Evolutionary conservation across 2,797 vertebrate genomes (phyloP).

Genomic region (Tadarida brasiliensis): DNA sequence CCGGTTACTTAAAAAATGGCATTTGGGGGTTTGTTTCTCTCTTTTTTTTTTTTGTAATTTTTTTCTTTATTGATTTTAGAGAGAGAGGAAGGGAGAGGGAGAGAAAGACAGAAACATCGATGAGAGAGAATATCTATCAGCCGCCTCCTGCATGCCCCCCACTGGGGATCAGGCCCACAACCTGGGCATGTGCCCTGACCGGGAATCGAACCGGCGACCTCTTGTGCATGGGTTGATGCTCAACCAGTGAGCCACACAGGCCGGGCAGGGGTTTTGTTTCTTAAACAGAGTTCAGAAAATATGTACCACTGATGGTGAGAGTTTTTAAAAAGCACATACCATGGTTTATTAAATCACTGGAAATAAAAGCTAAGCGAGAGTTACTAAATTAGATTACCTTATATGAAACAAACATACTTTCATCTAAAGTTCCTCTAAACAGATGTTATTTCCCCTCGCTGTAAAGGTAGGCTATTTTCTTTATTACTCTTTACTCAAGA

Average conservation of each 20-base stretch:
- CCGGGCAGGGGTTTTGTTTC: neutral
- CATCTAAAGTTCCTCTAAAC: slow-evolving; percentile 63
- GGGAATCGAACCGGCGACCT: too few relatives aligned
- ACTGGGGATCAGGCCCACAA: too few relatives aligned
- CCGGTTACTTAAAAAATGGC: neutral
- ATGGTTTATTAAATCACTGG: slow-evolving; percentile 54
- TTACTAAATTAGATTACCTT: slow-evolving; percentile 37
- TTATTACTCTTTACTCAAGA: neutral
- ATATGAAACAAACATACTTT: slow-evolving; percentile 51
- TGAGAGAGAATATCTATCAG: too few relatives aligned
- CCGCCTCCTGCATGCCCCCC: too few relatives aligned
- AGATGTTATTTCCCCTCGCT: slow-evolving; percentile 47
- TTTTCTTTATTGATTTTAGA: too few relatives aligned
- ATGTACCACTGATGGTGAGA: neutral
- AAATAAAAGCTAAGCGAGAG: slow-evolving; percentile 60
- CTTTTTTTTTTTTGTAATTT: neutral
- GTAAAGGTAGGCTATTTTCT: slow-evolving; percentile 54
- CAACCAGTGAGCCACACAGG: too few relatives aligned
- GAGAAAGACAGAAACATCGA: too few relatives aligned
- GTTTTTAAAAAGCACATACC: neutral
- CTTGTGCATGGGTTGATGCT: too few relatives aligned
- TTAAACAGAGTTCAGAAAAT: slow-evolving; percentile 51
- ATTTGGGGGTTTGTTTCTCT: neutral
- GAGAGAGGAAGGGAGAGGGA: too few relatives aligned
- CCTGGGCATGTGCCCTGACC: too few relatives aligned